phyloP scores from a whole-genome alignment of 2,113 vertebrate species.

The Bothrops jararaca region DNA sequence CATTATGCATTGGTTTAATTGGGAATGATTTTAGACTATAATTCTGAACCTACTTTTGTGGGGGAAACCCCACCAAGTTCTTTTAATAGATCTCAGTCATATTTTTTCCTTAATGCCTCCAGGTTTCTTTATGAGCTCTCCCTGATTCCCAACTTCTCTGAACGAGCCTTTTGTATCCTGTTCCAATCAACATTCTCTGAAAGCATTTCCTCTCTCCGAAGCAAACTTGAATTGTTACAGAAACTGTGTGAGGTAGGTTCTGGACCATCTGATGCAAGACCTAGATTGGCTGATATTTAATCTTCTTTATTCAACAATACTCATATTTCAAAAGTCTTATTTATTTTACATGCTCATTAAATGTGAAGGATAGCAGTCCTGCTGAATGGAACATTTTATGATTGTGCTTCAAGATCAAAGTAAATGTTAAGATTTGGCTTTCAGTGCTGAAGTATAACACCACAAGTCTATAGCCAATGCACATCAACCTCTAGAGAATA shows the following conservation, averaged over 20 bases:
- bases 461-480: background rate
- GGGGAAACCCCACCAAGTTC: background rate
- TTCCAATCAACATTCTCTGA: conserved; percentile 93
- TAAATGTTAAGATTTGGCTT: background rate
- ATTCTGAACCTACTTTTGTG: background rate
- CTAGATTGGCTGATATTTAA: conserved; percentile 41
- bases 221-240: conserved; percentile 89
- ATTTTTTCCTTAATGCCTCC: conserved; percentile 41
- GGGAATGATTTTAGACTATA: background rate
- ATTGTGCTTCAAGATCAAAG: conserved; percentile 44
- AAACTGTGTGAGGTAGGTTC: conserved; percentile 85
- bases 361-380: conserved; percentile 29
- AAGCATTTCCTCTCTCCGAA: conserved; percentile 81
- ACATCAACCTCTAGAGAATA: background rate
- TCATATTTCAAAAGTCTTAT: conserved; percentile 49
- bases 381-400: conserved; percentile 10
- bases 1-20: background rate
- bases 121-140: conserved; percentile 94
- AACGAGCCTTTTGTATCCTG: conserved; percentile 92
- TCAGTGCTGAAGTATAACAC: background rate
- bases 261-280: background rate
- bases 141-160: conserved; percentile 92
- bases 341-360: conserved; percentile 39
- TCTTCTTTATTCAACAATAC: conserved; percentile 29
- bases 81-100: background rate